phyloP scores from a whole-genome alignment of 2,888 invertebrate genomes.

The Mamestra brassicae region DNA sequence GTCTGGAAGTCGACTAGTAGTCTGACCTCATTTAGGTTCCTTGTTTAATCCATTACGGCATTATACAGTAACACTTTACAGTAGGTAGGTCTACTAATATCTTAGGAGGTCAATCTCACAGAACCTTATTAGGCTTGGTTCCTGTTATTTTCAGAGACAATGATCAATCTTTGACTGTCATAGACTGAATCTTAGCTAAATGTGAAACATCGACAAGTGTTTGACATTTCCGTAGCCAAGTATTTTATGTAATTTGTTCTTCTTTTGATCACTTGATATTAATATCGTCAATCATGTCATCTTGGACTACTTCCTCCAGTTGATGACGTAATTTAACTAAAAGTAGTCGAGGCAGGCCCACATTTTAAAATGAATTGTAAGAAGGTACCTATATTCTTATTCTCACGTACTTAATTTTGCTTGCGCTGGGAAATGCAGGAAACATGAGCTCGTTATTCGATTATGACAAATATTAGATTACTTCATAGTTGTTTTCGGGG shows the following conservation, averaged over 20 bases:
- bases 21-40: constrained; percentile 35
- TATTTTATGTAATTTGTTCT: constrained; percentile 11
- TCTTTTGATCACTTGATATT: constrained; percentile 15
- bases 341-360: background rate
- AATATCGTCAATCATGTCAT: constrained; percentile 12
- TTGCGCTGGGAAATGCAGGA: background rate
- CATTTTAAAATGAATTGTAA: constrained; percentile 5
- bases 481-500: constrained; percentile 15
- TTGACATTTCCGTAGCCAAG: constrained; percentile 20
- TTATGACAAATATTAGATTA: background rate
- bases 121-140: constrained; percentile 13
- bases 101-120: constrained; percentile 15
- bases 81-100: background rate
- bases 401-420: background rate
- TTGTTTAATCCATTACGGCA: constrained; percentile 14
- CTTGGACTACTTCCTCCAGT: constrained; percentile 4
- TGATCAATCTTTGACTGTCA: constrained; percentile 12
- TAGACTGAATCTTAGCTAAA: constrained; percentile 17
- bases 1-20: constrained; percentile 34
- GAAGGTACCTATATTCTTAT: background rate
- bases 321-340: constrained; percentile 2
- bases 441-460: background rate
- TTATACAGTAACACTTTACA: background rate
- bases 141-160: constrained; percentile 21
- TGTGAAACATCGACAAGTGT: constrained; percentile 19